A percentile compares a stretch with the other conserved stretches of the same genome.
These are phyloP conservation scores for Drosophila koepferae DNA, from an alignment of 2,888 invertebrate genomes.

Conservation along the genomic window DNA sequence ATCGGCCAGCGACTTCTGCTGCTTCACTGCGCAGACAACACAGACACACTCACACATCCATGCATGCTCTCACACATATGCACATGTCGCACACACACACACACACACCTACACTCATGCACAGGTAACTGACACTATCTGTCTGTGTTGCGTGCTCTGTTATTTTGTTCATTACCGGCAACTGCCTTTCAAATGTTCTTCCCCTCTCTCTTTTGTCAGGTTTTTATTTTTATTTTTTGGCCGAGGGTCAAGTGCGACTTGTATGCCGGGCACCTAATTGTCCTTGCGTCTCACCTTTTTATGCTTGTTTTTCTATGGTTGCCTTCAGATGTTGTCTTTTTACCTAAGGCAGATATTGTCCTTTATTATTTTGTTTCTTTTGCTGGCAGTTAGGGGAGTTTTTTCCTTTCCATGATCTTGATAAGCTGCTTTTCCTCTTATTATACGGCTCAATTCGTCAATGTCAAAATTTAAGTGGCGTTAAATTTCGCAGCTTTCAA, in stretches of 20 bases:
- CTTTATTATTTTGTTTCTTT: slow-evolving; percentile 18
- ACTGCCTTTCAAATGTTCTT: slow-evolving; percentile 58
- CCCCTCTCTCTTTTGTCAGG: slow-evolving; percentile 12
- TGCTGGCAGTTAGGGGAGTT: not conserved
- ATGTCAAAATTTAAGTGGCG: slow-evolving; percentile 27
- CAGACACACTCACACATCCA: slow-evolving; percentile 28
- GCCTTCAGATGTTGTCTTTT: slow-evolving; percentile 25
- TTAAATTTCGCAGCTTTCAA: slow-evolving; percentile 21
- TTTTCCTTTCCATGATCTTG: slow-evolving; percentile 39
- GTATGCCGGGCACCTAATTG: slow-evolving; percentile 44
- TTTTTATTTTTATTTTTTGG: slow-evolving; percentile 14
- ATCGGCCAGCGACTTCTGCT: slow-evolving; percentile 74
- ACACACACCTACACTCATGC: not conserved
- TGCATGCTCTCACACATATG: slow-evolving; percentile 2
- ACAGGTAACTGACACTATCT: slow-evolving; percentile 64
- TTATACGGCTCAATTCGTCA: slow-evolving; percentile 30
- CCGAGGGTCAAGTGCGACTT: slow-evolving; percentile 65
- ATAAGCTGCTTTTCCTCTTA: slow-evolving; percentile 42
- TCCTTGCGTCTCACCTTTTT: slow-evolving; percentile 39
- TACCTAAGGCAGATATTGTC: slow-evolving; percentile 31
- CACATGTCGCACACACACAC: not conserved
- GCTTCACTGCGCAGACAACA: slow-evolving; percentile 69
- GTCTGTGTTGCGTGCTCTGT: slow-evolving; percentile 55
- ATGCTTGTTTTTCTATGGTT: slow-evolving; percentile 52
- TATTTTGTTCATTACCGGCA: slow-evolving; percentile 60